Base-by-base conservation (phyloP, 1,140 invertebrate genomes). In the Hylaeus volcanicus region DNA sequence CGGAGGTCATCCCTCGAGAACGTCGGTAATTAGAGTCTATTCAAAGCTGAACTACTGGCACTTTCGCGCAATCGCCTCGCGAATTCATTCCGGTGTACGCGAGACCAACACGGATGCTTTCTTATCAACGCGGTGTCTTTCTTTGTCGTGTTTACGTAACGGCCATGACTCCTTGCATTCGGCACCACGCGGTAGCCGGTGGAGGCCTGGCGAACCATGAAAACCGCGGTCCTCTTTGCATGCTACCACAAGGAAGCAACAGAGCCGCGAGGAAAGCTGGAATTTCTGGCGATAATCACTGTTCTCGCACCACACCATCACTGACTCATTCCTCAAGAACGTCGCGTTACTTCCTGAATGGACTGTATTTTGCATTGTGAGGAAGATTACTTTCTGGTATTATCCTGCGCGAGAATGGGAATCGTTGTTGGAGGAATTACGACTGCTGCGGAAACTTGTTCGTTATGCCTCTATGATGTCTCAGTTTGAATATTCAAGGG, bases 151-250 rank as follows among this genome's bases (percentile, higher is more conserved):
- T 73, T 79, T 73, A 64, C 69, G 69, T 56, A 79, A 73, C 51
- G 14, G 48, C n/a, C n/a, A 5, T 0, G 48, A 3, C 48, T 81
- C 65, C 43, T 75, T 55, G 26, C 45, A 15, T 58, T 74, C 69
- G 63, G 1, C 55, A 65, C 39, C 6, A 14, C 9, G n/a, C 26
- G 68, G 11, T 63, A 48, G 68, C 3, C 37, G 3, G 14, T 55
- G 3, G 45, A 26, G 51, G 41, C 43, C 45, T 65, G 51, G 66
- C 68, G 79, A 70, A 81, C 79, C 79, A 43, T 77, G 79, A 77
- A 77, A 81, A 68, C 79, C 78, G 43, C 78, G 37, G 39, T n/a
- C 60, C 48, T 69, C 81, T 83, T 79, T 79, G 71, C 71, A 79
- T 70, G 45, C 58, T 61, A 69, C 73, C 71, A 41, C 79, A 43